Evolutionary conservation across 1,140 invertebrate species (phyloP).

Genomic region (Papilio helenus): DNA sequence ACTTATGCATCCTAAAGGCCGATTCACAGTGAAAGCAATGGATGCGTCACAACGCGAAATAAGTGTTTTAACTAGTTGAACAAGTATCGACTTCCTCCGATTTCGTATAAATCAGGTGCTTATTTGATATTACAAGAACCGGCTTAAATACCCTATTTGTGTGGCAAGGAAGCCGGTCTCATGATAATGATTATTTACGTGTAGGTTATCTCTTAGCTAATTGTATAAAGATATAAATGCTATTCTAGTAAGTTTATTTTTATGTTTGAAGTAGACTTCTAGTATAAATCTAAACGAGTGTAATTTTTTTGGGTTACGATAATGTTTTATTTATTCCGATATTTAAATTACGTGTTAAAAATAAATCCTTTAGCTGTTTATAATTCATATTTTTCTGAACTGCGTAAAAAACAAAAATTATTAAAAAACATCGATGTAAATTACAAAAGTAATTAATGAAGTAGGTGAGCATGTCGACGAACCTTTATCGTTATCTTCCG

Average conservation of each 20-base stretch:
- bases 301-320: too few species aligned
- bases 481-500: slow-evolving; percentile 67
- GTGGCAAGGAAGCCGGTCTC: not conserved
- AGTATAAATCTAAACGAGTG: too few species aligned
- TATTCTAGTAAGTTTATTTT: not conserved
- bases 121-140: not conserved
- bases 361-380: not conserved
- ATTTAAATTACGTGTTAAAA: not conserved
- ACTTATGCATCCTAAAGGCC: slow-evolving; percentile 37
- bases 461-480: slow-evolving; percentile 59
- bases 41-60: not conserved
- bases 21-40: slow-evolving; percentile 26
- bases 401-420: not conserved
- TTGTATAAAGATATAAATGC: not conserved
- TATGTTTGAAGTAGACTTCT: too few species aligned
- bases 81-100: not conserved
- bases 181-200: not conserved
- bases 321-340: too few species aligned
- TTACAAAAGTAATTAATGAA: slow-evolving; percentile 27
- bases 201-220: not conserved
- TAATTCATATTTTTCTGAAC: not conserved
- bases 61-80: not conserved
- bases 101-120: not conserved
- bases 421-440: not conserved
- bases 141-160: slow-evolving; percentile 3